Evolutionary conservation across 1,140 invertebrate genomes (phyloP).

Genomic region (Eciton burchellii): DNA sequence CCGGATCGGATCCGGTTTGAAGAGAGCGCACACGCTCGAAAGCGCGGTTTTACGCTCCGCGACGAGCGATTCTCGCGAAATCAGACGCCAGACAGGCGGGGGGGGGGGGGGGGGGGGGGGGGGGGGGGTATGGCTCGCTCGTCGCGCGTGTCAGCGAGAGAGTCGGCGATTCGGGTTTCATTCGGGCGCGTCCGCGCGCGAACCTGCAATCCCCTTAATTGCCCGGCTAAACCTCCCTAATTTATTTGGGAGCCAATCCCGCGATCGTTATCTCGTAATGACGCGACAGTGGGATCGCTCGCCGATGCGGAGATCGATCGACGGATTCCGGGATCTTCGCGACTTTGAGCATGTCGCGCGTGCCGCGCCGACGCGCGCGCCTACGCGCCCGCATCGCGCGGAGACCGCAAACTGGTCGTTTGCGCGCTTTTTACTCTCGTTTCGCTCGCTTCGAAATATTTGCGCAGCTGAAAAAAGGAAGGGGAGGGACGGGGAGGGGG

Average conservation of each 20-base stretch:
- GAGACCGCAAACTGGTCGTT: slow-evolving; percentile 36
- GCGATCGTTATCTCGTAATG: slow-evolving; percentile 44
- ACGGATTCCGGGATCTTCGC: background rate
- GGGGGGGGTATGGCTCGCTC: slow-evolving; percentile 8
- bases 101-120: no score
- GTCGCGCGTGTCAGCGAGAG: slow-evolving; percentile 48
- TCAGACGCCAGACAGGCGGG: no score
- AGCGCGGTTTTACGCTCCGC: slow-evolving; percentile 20
- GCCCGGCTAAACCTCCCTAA: slow-evolving; percentile 56
- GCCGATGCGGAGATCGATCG: slow-evolving; percentile 14
- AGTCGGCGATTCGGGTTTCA: slow-evolving; percentile 56
- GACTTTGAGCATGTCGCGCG: slow-evolving; percentile 4
- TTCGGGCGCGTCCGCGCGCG: slow-evolving; percentile 37
- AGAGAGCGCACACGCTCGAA: no score
- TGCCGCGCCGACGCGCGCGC: background rate
- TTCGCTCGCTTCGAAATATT: slow-evolving; percentile 53
- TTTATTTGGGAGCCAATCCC: slow-evolving; percentile 59
- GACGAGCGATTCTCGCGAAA: slow-evolving; percentile 24
- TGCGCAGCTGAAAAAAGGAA: slow-evolving; percentile 22
- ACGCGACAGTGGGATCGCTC: slow-evolving; percentile 22
- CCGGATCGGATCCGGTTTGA: no score
- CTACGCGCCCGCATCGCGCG: slow-evolving; percentile 6
- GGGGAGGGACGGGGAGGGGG: no score
- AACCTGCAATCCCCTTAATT: slow-evolving; percentile 46
- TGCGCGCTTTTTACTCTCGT: slow-evolving; percentile 31